These are phyloP conservation scores for Drosophila sulfurigaster DNA, from an alignment of 1,140 invertebrate genomes.

Conservation along the genomic window DNA sequence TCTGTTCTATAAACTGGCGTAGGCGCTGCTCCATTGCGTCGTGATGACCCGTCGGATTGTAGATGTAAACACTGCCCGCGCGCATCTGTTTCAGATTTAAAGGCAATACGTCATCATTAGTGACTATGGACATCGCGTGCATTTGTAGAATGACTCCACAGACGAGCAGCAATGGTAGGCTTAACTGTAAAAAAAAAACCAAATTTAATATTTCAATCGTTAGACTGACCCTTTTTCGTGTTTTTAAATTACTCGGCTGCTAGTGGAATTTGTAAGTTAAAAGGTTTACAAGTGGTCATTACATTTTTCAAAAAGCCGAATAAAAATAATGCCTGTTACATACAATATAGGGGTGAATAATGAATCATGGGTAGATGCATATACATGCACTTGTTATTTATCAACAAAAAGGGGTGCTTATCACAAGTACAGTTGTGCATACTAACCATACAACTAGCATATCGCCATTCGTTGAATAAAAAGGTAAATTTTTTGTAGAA, in stretches of 20 bases:
- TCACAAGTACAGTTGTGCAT: not conserved
- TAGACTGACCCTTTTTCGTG: not conserved
- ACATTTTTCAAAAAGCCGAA: no score
- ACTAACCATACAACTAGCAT: slow-evolving; percentile 71
- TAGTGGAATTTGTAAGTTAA: not conserved
- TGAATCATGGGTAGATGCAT: no score
- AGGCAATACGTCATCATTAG: slow-evolving; percentile 53
- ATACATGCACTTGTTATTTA: not conserved
- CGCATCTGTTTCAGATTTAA: slow-evolving; percentile 60
- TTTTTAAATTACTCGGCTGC: no score
- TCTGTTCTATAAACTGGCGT: slow-evolving; percentile 60
- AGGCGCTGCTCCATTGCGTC: slow-evolving; percentile 56
- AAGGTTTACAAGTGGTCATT: no score
- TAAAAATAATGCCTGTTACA: no score
- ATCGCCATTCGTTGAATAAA: slow-evolving; percentile 63
- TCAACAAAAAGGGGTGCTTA: not conserved
- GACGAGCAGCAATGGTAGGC: slow-evolving; percentile 52
- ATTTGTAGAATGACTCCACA: slow-evolving; percentile 54
- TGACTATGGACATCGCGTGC: slow-evolving; percentile 64
- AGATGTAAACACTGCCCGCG: slow-evolving; percentile 60
- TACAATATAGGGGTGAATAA: no score
- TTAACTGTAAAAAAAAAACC: slow-evolving; percentile 39
- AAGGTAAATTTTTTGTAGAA: slow-evolving; percentile 82
- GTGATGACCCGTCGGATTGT: slow-evolving; percentile 61
- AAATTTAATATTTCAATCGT: not conserved